Evolutionary conservation across 2,797 vertebrate genomes (phyloP).

Genomic region (Poecilia wingei): DNA sequence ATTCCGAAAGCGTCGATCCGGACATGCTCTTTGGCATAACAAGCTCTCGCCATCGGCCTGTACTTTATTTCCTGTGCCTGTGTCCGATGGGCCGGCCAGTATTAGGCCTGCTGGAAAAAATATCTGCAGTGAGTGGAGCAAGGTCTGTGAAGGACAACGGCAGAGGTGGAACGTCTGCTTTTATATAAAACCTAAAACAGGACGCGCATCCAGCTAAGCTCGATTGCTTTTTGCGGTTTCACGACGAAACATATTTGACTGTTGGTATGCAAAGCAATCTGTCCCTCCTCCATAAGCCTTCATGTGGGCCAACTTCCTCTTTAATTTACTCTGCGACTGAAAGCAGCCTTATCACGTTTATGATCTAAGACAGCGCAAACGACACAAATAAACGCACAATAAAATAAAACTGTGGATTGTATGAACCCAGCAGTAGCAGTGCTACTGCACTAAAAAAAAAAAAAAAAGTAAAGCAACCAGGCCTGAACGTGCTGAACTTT

Average conservation of each 20-base stretch:
- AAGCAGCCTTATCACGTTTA: conserved; percentile 38
- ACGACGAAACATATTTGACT: conserved; percentile 8
- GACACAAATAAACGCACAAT: conserved; percentile 16
- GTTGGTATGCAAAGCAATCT: conserved; percentile 29
- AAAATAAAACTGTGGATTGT: conserved; percentile 9
- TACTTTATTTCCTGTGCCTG: conserved; percentile 69
- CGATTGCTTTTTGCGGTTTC: conserved; percentile 4
- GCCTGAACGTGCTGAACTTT: conserved; percentile 40
- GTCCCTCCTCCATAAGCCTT: conserved; percentile 41
- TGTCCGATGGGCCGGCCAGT: conserved; percentile 53
- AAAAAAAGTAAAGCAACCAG: conserved; percentile 16
- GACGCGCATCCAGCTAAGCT: background rate
- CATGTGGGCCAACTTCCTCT: conserved; percentile 57
- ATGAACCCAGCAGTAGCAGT: conserved; percentile 4
- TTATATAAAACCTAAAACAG: conserved; percentile 20
- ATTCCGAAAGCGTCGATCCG: conserved; percentile 76
- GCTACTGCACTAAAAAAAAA: background rate
- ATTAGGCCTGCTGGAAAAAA: conserved; percentile 62
- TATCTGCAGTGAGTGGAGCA: conserved; percentile 54
- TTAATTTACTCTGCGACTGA: conserved; percentile 38
- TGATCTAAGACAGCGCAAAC: conserved; percentile 25
- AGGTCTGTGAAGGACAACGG: conserved; percentile 74
- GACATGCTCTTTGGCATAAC: conserved; percentile 77
- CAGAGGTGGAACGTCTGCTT: conserved; percentile 25
- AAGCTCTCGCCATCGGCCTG: conserved; percentile 61